A percentile compares a stretch with the other conserved stretches of the same genome.
phyloP scores from a whole-genome alignment of 2,888 invertebrate genomes.

The Drosophila atripex region DNA sequence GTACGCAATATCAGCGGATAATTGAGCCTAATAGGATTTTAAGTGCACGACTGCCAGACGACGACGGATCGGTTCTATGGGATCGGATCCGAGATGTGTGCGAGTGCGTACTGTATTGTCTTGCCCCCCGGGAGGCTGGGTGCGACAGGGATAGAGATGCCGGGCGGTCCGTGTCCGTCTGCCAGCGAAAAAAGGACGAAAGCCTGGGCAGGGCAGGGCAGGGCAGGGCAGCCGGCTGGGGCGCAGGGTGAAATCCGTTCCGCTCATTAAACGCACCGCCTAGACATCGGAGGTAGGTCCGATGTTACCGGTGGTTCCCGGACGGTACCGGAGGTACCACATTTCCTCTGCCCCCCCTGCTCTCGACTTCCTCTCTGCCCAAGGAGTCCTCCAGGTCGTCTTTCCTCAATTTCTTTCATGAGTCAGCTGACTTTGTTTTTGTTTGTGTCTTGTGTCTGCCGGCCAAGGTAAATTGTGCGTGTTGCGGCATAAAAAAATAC shows the following conservation, averaged over 20 bases:
- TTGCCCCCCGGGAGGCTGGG: constrained; percentile 49
- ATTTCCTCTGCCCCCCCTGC: neutral
- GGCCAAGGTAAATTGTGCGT: constrained; percentile 77
- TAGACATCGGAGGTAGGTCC: constrained; percentile 17
- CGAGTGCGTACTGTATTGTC: constrained; percentile 76
- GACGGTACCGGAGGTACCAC: constrained; percentile 9
- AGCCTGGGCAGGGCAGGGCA: constrained; percentile 43
- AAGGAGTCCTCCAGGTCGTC: constrained; percentile 32
- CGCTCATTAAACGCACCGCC: constrained; percentile 81
- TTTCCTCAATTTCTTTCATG: constrained; percentile 48
- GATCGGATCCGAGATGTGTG: constrained; percentile 48
- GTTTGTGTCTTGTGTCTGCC: constrained; percentile 55
- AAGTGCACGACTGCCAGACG: constrained; percentile 69
- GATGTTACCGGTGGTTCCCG: neutral
- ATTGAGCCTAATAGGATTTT: constrained; percentile 83
- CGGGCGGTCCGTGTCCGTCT: constrained; percentile 61
- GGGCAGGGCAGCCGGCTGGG: constrained; percentile 53
- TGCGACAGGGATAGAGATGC: constrained; percentile 32
- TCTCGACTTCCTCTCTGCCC: constrained; percentile 32
- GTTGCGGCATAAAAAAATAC: constrained; percentile 74
- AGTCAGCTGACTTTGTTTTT: constrained; percentile 76
- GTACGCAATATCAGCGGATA: constrained; percentile 81
- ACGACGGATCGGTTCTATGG: constrained; percentile 37
- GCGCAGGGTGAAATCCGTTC: constrained; percentile 72
- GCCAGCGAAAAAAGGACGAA: neutral